These are phyloP conservation scores for Cynaeus angustus DNA, from an alignment of 2,888 invertebrate genomes.

Conservation along the genomic window DNA sequence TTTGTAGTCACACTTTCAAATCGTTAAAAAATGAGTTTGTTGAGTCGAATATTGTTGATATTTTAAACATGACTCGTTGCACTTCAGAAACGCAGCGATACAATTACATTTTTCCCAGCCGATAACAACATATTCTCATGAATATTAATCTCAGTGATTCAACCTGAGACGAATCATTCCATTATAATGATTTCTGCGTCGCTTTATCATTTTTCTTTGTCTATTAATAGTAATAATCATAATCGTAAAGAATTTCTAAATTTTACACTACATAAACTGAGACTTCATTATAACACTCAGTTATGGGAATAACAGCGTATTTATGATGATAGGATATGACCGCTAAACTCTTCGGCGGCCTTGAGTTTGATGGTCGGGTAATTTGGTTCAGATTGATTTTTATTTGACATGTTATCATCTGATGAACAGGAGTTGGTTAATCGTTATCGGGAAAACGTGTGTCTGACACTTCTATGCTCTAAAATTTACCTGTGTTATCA, in stretches of 20 bases:
- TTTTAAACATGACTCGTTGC: neutral
- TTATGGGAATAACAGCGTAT: no score
- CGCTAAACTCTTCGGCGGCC: neutral
- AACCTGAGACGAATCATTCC: slow-evolving; percentile 26
- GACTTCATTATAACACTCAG: no score
- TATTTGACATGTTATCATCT: no score
- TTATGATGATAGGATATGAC: no score
- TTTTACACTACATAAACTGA: no score
- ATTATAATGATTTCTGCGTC: slow-evolving; percentile 21
- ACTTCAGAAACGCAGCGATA: neutral
- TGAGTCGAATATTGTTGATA: neutral
- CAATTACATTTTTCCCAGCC: neutral
- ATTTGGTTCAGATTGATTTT: no score
- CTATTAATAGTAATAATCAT: no score
- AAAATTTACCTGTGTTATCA: neutral
- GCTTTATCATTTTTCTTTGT: neutral
- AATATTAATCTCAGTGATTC: slow-evolving; percentile 22
- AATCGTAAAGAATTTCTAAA: no score
- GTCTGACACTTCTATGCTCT: neutral
- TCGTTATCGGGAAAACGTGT: neutral
- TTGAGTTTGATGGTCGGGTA: neutral
- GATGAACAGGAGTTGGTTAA: neutral
- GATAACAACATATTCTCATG: slow-evolving; percentile 1
- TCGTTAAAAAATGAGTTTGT: neutral
- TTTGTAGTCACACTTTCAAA: slow-evolving; percentile 3